These are phyloP conservation scores for Meandrina meandrites DNA, from an alignment of 92 coral and sea anemone genomes.

Conservation along the genomic window DNA sequence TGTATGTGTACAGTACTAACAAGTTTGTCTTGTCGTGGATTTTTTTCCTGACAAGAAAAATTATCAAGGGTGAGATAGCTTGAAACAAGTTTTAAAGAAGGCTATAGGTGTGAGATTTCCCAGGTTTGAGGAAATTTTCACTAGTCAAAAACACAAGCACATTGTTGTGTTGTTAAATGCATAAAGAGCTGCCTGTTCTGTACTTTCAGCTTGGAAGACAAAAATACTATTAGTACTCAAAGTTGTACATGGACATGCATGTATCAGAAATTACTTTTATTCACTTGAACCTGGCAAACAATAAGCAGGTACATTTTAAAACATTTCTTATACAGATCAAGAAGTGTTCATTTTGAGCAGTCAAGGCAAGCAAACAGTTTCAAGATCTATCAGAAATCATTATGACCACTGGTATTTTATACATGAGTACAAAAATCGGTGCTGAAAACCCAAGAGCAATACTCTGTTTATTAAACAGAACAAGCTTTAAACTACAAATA, in stretches of 20 bases:
- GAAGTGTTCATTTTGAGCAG: too few relatives aligned
- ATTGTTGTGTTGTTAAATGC: neutral
- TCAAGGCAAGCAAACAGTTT: neutral
- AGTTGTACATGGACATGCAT: neutral
- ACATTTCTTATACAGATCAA: too few relatives aligned
- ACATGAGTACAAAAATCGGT: neutral
- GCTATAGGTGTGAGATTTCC: neutral
- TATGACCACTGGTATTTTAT: neutral
- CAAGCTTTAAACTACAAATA: neutral
- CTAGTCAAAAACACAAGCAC: neutral
- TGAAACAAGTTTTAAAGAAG: neutral
- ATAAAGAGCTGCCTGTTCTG: neutral
- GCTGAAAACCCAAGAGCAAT: neutral
- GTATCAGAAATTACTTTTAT: neutral
- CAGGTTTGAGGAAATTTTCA: neutral
- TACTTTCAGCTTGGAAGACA: too few relatives aligned
- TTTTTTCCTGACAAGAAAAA: conserved; percentile 21
- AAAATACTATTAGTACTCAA: too few relatives aligned
- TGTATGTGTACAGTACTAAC: neutral
- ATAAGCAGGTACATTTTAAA: neutral
- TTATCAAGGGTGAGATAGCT: neutral
- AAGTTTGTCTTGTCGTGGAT: neutral
- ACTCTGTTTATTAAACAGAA: neutral
- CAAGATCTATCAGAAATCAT: neutral
- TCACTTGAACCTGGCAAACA: neutral